Evolutionary conservation across 2,113 vertebrate genomes (phyloP), one percentile per base, ranked within the genome.

Genomic region (Amazona vittata): DNA sequence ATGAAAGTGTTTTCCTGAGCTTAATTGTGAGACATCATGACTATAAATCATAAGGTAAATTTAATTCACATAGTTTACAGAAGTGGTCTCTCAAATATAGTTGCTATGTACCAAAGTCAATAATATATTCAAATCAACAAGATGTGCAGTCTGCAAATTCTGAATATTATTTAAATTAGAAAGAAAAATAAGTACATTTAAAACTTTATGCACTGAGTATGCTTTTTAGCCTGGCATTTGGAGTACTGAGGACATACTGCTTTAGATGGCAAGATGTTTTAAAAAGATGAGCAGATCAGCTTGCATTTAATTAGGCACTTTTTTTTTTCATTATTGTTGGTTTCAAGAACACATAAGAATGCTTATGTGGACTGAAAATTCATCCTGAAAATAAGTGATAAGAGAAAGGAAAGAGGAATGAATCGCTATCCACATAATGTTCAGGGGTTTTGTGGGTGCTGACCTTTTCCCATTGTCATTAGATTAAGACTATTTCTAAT

Each of bases 1-100:
- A 37, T 35, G 52, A 28, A 96, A 94, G 88, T 95, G 92, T 95
- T 95, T 88, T 93, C 69, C 88, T 86, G 86, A 83, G 59, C 55
- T 88, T 93, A 95, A 92, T 94, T 95, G 33, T 74, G 50, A 83
- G 64, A 83, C 76, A 52, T 91, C 59, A 31, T 80, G 53, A 37
- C 28, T 80, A 50, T 31, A 81, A 90, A 86, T 83, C 21, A 74
- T 44, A 37, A 80, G 73, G 69, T 43, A 86, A 68, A 92, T 89
- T 59, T 77, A 94, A 64, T 80, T 80, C 11, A 26, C 31, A 1
- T 39, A 15, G 83, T 96, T 85, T 81, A 19, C 18, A 63, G 50
- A 85, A 70, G 31, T 16, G 2, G 16, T 68, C 39, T 47, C 31
- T 75, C 47, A 39, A 21, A 57, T 49, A 49, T 1, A 46, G 12